A percentile compares a stretch with the other conserved stretches of the same genome.
phyloP scores from a whole-genome alignment of 2,888 invertebrate genomes.

The Tipula confusa region DNA sequence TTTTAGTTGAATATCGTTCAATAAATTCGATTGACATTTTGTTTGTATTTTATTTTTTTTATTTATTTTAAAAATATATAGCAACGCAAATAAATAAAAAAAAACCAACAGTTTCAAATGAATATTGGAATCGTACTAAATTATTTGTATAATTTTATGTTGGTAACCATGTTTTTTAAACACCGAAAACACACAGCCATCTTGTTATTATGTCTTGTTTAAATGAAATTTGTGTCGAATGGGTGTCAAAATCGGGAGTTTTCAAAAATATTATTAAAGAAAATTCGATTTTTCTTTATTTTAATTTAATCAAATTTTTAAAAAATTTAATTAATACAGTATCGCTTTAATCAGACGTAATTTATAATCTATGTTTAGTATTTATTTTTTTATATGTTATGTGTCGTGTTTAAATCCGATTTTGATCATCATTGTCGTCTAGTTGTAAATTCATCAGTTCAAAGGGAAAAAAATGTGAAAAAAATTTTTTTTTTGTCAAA shows the following conservation, averaged over 20 bases:
- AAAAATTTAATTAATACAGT: neutral
- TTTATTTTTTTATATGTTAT: neutral
- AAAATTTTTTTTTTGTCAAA: neutral
- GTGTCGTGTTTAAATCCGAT: neutral
- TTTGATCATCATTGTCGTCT: no score
- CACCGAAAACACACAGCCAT: neutral
- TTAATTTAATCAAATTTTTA: neutral
- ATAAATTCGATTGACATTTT: constrained; percentile 31
- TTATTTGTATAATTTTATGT: neutral
- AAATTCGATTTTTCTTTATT: neutral
- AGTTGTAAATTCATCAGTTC: neutral
- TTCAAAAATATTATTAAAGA: neutral
- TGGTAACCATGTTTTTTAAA: neutral
- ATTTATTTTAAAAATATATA: neutral
- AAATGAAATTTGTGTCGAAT: constrained; percentile 3
- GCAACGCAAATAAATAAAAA: neutral
- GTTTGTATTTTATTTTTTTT: neutral
- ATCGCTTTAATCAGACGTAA: neutral
- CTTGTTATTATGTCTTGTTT: constrained; percentile 15
- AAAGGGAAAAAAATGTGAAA: neutral
- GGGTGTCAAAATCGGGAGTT: constrained; percentile 20
- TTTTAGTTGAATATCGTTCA: neutral
- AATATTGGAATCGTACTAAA: neutral
- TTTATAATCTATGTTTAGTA: constrained; percentile 15
- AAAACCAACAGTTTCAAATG: neutral